phyloP scores from a whole-genome alignment of 2,797 vertebrate species.

The Lacerta bilineata region DNA sequence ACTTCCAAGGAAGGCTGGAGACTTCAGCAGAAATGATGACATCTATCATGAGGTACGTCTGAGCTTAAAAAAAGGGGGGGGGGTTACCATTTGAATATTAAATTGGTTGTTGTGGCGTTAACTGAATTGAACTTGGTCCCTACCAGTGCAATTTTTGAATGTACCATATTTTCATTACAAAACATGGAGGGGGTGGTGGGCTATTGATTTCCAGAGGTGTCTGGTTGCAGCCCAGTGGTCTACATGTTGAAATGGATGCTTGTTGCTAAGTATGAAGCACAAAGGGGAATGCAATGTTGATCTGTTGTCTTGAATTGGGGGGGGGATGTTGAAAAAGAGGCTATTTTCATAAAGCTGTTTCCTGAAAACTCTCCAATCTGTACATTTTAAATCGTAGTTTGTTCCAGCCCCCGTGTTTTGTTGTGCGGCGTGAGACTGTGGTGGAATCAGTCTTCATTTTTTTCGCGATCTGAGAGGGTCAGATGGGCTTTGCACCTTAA shows the following conservation, averaged over 20 bases:
- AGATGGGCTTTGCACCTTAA: not conserved
- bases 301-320: not conserved
- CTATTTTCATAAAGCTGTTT: not conserved
- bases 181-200: not conserved
- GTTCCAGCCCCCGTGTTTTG: no score
- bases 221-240: not conserved
- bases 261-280: not conserved
- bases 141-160: not conserved
- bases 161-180: not conserved
- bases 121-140: not conserved
- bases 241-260: not conserved
- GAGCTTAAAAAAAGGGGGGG: not conserved
- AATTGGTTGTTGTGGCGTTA: not conserved
- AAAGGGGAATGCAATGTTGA: not conserved
- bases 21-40: conserved; percentile 85
- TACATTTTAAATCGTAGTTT: not conserved
- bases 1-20: conserved; percentile 82
- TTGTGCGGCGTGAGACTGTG: no score
- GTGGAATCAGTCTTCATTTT: no score
- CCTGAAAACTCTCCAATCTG: not conserved
- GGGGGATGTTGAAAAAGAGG: not conserved
- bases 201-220: no score
- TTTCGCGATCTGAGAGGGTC: no score
- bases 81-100: not conserved
- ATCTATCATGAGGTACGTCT: conserved; percentile 83